Conservation (phyloP, 1,140 invertebrate genomes). For the Bombus sylvicola region DNA sequence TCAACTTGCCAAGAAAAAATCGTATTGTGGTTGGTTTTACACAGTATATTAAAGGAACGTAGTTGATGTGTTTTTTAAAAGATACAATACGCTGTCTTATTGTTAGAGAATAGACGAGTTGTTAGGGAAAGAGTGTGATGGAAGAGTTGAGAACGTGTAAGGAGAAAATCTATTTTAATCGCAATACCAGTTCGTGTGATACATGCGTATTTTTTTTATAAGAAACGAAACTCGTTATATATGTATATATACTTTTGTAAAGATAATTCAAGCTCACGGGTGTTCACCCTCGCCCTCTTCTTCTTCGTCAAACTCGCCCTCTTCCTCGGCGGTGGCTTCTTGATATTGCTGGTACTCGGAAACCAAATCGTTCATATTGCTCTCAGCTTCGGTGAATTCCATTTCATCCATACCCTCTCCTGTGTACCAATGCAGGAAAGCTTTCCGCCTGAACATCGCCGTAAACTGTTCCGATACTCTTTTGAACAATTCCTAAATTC, state of each 20-base stretch:
- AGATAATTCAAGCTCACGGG: constrained; percentile 55
- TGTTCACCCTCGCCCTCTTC: constrained; percentile 84
- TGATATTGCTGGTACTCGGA: constrained; percentile 96
- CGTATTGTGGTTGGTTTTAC: not conserved
- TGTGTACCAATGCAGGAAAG: constrained; percentile 96
- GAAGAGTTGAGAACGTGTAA: constrained; percentile 27
- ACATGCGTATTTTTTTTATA: constrained; percentile 2
- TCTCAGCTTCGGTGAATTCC: constrained; percentile 89
- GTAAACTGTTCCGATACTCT: constrained; percentile 92
- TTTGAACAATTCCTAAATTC: constrained; percentile 88
- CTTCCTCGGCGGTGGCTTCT: constrained; percentile 90
- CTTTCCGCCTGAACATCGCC: constrained; percentile 94
- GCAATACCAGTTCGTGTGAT: not conserved
- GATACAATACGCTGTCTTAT: constrained; percentile 30
- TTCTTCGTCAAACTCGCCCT: constrained; percentile 90
- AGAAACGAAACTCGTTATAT: not conserved
- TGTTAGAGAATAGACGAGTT: not conserved
- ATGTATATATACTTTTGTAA: constrained; percentile 9
- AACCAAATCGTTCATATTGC: constrained; percentile 95
- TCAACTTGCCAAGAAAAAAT: not conserved
- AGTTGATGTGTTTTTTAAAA: constrained; percentile 28
- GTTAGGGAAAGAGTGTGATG: constrained; percentile 4
- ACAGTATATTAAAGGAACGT: not conserved
- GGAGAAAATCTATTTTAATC: constrained; percentile 37
- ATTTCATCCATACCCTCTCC: constrained; percentile 94